Evolutionary conservation across 2,113 vertebrate species (phyloP).

Genomic region (human): GRCh38 chr3:1076501-1077000

Average conservation of each 20-base stretch:
- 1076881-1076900: background rate
- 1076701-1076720: background rate
- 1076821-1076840: background rate
- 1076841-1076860: background rate
- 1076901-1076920: background rate
- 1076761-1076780: background rate
- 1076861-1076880: background rate
- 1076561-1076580: constrained; percentile 72
- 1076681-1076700: constrained; percentile 5
- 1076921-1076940: background rate
- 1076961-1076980: background rate
- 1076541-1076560: constrained; percentile 47
- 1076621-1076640: background rate
- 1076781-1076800: background rate
- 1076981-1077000: background rate
- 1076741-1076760: background rate
- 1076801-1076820: background rate
- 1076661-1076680: background rate
- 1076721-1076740: background rate
- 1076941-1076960: background rate
- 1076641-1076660: constrained; percentile 32
- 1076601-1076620: constrained; percentile 73
- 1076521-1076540: constrained; percentile 58
- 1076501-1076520: background rate
- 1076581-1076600: constrained; percentile 74